Base-by-base conservation (phyloP, 2,113 vertebrate genomes). In the Neotoma lepida region DNA sequence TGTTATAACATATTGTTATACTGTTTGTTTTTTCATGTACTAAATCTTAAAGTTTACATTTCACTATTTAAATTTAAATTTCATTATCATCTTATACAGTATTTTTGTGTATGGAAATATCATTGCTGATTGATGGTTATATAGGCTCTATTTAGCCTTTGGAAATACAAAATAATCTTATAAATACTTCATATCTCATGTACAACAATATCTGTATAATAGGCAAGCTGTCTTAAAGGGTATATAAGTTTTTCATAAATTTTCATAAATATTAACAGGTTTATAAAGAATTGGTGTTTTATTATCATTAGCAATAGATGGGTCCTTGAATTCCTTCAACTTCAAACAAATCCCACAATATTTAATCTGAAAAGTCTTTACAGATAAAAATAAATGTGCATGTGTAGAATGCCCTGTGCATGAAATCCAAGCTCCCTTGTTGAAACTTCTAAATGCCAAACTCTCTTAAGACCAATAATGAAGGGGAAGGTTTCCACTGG, bases 191-290 rank as follows among this genome's bases (percentile, higher is more conserved):
- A 61, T 68, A 12, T 51, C 6, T 61, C 8, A 35, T 51, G 4
- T 94, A 20, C 61, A 41, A 88, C 1, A 46, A 63, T 73, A 49
- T 3, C 9, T 93, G 3, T 35, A 81, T 89, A 88, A 93, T 13
- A 86, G 20, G 3, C 15, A 51, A 18, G 30, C 28, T 89, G 1
- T 77, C 9, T 82, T 77, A 74, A 92, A 74, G 7, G 9, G 8
- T 41, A 78, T 28, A 73, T 39, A 9, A 49, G 44, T 13, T 73
- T 6, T 14, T 63, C 30, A 81, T n/a, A 78, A 73, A 76, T 81
- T 89, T 88, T 86, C n/a, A 41, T 86, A 86, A 94, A 86, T 77
- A 80, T 81, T 86, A 93, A 74, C 20, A 93, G 74, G 9, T 89
- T 8, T 74, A 49, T 35, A 88, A 94, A 84, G 20, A n/a, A 89